phyloP scores from a whole-genome alignment of 2,797 vertebrate genomes.

The Cossypha dichroa region DNA sequence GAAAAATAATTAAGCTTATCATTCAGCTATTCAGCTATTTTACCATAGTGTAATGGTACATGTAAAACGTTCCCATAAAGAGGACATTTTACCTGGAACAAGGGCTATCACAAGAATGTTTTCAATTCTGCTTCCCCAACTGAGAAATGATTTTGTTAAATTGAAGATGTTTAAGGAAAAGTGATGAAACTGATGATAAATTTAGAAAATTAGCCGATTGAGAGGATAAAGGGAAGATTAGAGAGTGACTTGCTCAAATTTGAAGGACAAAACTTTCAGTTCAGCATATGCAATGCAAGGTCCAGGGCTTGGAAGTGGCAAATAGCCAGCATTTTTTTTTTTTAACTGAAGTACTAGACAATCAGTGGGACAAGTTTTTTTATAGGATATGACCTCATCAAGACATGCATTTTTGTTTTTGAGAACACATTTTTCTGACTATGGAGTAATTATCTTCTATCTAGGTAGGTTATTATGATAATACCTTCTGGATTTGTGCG shows the following conservation, averaged over 20 bases:
- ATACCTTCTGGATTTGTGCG: background rate
- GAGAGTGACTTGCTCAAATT: slow-evolving; percentile 13
- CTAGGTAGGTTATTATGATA: background rate
- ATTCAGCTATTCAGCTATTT: background rate
- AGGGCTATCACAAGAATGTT: background rate
- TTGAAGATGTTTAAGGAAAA: background rate
- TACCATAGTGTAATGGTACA: background rate
- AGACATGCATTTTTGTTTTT: background rate
- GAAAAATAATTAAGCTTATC: background rate
- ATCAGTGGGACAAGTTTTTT: background rate
- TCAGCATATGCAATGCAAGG: background rate
- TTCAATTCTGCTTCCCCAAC: background rate
- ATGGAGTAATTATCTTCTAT: background rate
- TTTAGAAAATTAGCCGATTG: background rate
- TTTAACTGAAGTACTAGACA: background rate
- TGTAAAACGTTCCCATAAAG: background rate
- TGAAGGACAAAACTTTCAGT: slow-evolving; percentile 25
- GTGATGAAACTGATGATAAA: background rate
- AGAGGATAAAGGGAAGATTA: background rate
- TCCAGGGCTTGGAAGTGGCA: background rate
- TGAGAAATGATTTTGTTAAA: background rate
- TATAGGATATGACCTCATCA: background rate
- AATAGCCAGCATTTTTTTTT: background rate
- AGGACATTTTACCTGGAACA: background rate
- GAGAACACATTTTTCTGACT: background rate